Evolutionary conservation across 2,888 invertebrate genomes (phyloP), one percentile per base, ranked within the genome.

Genomic region (Cordilura impudica): DNA sequence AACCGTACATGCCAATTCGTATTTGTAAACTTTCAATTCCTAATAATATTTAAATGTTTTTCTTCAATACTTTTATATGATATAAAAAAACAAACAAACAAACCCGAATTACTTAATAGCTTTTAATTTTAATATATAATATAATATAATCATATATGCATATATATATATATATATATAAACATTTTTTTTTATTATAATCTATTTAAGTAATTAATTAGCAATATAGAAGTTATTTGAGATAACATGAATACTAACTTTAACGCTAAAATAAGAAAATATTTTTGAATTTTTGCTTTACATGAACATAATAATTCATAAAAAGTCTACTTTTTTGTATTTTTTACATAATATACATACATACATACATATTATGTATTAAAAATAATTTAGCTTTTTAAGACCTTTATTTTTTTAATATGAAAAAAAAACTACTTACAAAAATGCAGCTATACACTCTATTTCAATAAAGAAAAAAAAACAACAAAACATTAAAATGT

Each of bases 1-100:
- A 74, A 60, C 53, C 29, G 19, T 65, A 75, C 69, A 76, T 70
- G 69, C 75, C 75, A 76, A 76, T 76, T 70, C 43, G 49, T 76
- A 70, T 49, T 21, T 43, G 69, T 70, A 31, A 76, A 63, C 75
- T 21, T 56, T 51, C 49, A 70, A 76, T 70, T 76, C 75, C 69
- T 76, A 76, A 70, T 53, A 70, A 47, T 35, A 45, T 66, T 67
- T 49, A 63, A 56, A 43, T n/a, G n/a, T 54, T 54, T 23, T 21
- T 51, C 21, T 51, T 47, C 5, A 14, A 51, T 1, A 51, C 51
- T 14, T 51, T 51, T 7, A n/a, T 51, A 26, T n/a, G 23, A 21
- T 4, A 19, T 10, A 18, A 12, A 21, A 10, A 19, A 47, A 18
- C 5, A 21, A 51, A 7, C 10, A 63, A 49, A 23, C 19, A 31